A percentile compares a stretch with the other conserved stretches of the same genome.
These are phyloP conservation scores for Drosophila neotestacea DNA, from an alignment of 2,888 invertebrate genomes.

Conservation along the genomic window DNA sequence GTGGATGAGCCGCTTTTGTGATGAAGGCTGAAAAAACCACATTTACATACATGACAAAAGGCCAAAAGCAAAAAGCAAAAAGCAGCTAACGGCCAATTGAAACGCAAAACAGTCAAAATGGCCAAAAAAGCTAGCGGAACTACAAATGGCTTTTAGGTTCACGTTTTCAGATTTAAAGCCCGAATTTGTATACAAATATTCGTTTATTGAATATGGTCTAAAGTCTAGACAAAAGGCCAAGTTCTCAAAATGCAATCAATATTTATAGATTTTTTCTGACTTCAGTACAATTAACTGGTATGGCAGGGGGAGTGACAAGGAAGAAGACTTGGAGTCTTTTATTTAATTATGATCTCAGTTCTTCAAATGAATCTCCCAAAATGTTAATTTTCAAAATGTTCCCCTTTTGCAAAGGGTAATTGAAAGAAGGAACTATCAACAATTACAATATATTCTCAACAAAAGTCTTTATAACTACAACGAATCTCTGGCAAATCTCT, in stretches of 20 bases:
- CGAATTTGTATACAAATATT: constrained; percentile 14
- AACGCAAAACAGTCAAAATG: constrained; percentile 9
- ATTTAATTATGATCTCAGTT: not conserved
- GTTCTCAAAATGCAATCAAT: not conserved
- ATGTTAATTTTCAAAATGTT: too few species aligned
- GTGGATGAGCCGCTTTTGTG: not conserved
- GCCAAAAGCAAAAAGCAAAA: constrained; percentile 6
- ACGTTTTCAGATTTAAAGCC: constrained; percentile 8
- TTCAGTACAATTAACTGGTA: not conserved
- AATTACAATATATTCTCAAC: too few species aligned
- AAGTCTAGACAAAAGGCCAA: constrained; percentile 38
- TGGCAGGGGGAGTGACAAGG: not conserved
- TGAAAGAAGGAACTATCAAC: too few species aligned
- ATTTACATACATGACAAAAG: constrained; percentile 23
- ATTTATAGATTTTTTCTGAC: not conserved
- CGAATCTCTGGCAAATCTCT: constrained; percentile 8
- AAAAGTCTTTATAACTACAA: not conserved
- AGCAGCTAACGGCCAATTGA: constrained; percentile 29
- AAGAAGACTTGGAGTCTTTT: not conserved
- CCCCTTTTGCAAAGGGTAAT: too few species aligned
- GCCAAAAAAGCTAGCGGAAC: constrained; percentile 43
- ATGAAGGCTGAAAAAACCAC: constrained; percentile 10
- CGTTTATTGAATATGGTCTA: constrained; percentile 19
- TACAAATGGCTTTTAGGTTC: constrained; percentile 4
- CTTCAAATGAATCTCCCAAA: not conserved